Base-by-base conservation (phyloP, 1,140 invertebrate genomes). In the Batillaria attramentaria region DNA sequence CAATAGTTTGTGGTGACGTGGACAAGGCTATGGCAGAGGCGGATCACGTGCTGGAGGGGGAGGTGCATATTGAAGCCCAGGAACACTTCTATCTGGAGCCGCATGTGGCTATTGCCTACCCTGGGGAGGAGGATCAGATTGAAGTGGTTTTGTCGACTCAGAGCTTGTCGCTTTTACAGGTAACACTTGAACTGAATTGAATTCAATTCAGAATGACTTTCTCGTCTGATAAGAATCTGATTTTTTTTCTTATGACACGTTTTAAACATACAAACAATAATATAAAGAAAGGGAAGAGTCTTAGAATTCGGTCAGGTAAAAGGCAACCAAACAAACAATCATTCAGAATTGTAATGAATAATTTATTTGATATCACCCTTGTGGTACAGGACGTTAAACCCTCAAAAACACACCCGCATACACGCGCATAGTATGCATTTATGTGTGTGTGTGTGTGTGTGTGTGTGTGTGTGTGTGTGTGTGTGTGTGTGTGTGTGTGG, bases 51-150 rank as follows among this genome's bases (percentile, higher is more conserved):
- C 68, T 89, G 8, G 84, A 88, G 68, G 89, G 96, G 18, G 94
- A 95, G 87, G 92, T 96, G 62, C 93, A 94, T 81, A 95, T 95
- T 84, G 96, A 96, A 60, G 97, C 96, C 0, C 98, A 99, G 90
- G 97, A 99, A 90, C 98, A 99, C 90, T 99, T 99, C 92, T 99
- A 99, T 91, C 91, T 99, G 79, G 97, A 98, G 92, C 97, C 97
- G 0, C 93, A 97, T 13, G 90, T 80, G 8, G 84, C 88, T 46
- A 91, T 97, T 60, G 97, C 94, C 1, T 91, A 97, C 54, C 96
- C 96, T 0, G 94, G 93, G 77, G 95, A 96, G 87, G 93, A 94
- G 84, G 94, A 96, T 83, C 97, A 98, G 90, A 92, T 98, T 74
- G 96, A 98, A 90, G 87, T 99, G 20, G 94, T 95, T 85, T 93